Conservation (phyloP, 2,888 invertebrate genomes). For the Synergus gifuensis region DNA sequence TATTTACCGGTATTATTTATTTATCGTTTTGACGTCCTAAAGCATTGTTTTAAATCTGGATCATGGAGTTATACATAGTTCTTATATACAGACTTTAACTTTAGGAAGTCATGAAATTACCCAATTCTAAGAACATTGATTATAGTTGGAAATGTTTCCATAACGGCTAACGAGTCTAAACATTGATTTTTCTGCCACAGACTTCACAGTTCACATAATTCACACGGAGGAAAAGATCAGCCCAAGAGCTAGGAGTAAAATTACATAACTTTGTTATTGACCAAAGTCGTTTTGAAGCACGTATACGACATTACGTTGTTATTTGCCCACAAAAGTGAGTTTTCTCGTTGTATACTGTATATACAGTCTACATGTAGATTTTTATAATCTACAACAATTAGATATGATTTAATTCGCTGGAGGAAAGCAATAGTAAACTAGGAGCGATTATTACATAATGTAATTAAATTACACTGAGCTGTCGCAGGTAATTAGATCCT, state of each 20-base stretch:
- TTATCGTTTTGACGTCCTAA: too few relatives aligned
- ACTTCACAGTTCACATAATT: background rate
- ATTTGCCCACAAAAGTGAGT: background rate
- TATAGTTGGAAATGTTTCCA: background rate
- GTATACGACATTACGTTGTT: background rate
- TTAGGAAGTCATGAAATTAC: background rate
- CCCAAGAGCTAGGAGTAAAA: background rate
- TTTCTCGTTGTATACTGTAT: slow-evolving; percentile 8
- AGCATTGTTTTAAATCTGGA: too few relatives aligned
- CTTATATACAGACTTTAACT: background rate
- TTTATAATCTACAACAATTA: background rate
- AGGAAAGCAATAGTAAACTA: slow-evolving; percentile 1
- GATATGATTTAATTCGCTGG: background rate
- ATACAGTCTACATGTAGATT: background rate
- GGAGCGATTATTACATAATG: slow-evolving; percentile 21
- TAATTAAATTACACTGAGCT: slow-evolving; percentile 6
- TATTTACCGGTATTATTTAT: too few relatives aligned
- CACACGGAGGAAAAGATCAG: background rate
- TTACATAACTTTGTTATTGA: background rate
- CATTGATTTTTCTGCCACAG: background rate
- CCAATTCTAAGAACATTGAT: background rate
- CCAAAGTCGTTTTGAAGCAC: background rate
- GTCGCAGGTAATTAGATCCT: slow-evolving; percentile 13
- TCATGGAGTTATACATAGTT: background rate
- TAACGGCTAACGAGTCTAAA: background rate